Conservation (phyloP, 2,113 vertebrate species). For the Castor canadensis region DNA sequence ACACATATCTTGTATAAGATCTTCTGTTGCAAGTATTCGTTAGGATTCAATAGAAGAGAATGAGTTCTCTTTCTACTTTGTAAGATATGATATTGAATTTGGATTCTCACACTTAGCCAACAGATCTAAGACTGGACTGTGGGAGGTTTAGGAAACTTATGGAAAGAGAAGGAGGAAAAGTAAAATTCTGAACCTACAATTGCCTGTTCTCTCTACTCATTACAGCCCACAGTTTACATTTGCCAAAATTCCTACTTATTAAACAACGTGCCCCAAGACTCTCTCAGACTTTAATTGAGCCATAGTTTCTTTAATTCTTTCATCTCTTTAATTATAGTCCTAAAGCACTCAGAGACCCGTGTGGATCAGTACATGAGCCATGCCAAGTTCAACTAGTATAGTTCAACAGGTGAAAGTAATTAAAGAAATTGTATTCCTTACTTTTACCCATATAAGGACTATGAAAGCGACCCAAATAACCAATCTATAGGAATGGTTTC, state of each 20-base stretch:
- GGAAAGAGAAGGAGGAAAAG: neutral
- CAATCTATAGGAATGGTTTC: neutral
- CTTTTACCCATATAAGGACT: neutral
- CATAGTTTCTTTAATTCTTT: slow-evolving; percentile 56
- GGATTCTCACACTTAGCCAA: neutral
- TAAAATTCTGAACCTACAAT: neutral
- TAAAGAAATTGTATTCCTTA: neutral
- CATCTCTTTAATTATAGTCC: slow-evolving; percentile 61
- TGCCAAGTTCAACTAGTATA: slow-evolving; percentile 12
- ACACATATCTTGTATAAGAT: neutral
- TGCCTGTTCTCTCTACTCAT: neutral
- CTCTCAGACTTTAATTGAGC: slow-evolving; percentile 64
- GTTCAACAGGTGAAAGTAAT: slow-evolving; percentile 53
- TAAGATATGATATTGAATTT: neutral
- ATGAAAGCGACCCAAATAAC: neutral
- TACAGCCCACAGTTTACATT: neutral
- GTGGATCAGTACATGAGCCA: slow-evolving; percentile 10
- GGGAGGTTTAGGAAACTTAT: neutral
- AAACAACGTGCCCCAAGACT: slow-evolving; percentile 30
- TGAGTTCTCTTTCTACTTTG: neutral
- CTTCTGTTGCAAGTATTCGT: neutral
- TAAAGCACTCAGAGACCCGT: neutral
- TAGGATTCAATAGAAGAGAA: neutral
- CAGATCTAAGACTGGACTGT: neutral
- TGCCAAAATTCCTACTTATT: slow-evolving; percentile 62